Percentiles rank a stretch among this genome's conserved stretches.
Evolutionary conservation across 2,113 vertebrate species (phyloP).

Genomic region (Thunnus thynnus): DNA sequence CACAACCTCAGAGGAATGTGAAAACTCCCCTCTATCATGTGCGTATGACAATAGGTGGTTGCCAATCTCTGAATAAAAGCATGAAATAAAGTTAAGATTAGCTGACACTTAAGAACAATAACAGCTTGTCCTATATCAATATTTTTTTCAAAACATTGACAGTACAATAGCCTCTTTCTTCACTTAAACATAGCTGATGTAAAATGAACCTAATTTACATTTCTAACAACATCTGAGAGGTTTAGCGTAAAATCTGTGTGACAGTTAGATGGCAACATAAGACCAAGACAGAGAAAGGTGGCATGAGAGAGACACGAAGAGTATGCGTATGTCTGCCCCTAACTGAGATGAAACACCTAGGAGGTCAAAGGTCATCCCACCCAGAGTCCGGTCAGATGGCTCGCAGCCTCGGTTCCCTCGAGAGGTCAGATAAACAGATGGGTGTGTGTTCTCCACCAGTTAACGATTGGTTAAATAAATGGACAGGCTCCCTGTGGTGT

Average conservation of each 20-base stretch:
- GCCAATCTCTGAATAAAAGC: conserved; percentile 18
- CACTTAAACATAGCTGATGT: conserved; percentile 14
- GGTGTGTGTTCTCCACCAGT: conserved; percentile 61
- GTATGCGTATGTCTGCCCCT: conserved; percentile 34
- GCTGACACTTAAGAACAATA: conserved; percentile 12
- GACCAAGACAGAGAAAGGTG: not conserved
- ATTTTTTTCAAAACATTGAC: not conserved
- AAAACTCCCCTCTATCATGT: not conserved
- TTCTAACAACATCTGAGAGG: conserved; percentile 1
- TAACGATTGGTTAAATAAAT: conserved; percentile 75
- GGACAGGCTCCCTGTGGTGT: conserved; percentile 61
- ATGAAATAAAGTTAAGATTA: conserved; percentile 17
- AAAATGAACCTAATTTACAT: not conserved
- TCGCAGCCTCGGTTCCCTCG: conserved; percentile 45
- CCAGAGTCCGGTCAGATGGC: conserved; percentile 64
- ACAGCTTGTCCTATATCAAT: not conserved
- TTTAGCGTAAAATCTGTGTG: not conserved
- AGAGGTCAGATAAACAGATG: conserved; percentile 72
- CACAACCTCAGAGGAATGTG: conserved; percentile 6
- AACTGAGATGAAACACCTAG: conserved; percentile 73
- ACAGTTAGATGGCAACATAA: not conserved
- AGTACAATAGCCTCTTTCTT: not conserved
- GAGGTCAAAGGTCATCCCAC: conserved; percentile 77
- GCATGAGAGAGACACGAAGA: conserved; percentile 20
- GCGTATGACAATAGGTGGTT: not conserved